A percentile compares a stretch with the other conserved stretches of the same genome.
Conservation (phyloP, 2,113 vertebrate species). For the Melanocharis versteri region DNA sequence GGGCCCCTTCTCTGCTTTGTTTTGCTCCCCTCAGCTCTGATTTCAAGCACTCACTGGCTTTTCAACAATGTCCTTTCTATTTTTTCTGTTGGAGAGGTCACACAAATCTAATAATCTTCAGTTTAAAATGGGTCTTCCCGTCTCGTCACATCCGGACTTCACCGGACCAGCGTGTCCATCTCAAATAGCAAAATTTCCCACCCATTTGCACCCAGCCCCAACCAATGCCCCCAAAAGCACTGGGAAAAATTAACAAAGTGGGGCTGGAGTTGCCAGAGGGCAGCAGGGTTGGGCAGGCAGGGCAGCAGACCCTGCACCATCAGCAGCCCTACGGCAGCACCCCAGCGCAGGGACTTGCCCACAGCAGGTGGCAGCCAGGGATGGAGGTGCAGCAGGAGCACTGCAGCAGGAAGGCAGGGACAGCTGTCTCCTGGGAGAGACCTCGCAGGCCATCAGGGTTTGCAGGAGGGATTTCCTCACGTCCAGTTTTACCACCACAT, state of each 20-base stretch:
- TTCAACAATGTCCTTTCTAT: neutral
- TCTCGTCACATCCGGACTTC: neutral
- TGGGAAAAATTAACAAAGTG: neutral
- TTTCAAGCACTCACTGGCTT: neutral
- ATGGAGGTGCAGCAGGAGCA: neutral
- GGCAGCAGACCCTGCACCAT: neutral
- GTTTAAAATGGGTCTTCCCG: neutral
- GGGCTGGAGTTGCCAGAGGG: neutral
- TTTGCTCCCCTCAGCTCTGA: neutral
- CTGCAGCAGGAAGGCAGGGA: neutral
- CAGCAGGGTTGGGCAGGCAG: neutral
- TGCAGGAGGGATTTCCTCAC: neutral
- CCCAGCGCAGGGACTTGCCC: neutral
- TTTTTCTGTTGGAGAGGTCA: neutral
- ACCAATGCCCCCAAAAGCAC: fast-evolving
- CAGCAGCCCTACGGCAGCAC: neutral
- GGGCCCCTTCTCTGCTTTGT: neutral
- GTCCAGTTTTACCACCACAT: neutral
- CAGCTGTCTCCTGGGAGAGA: neutral
- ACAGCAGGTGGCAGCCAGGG: neutral
- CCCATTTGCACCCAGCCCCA: neutral
- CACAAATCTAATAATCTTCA: neutral
- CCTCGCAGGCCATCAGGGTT: neutral
- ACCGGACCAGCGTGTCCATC: no score
- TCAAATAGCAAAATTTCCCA: neutral